These are phyloP conservation scores for Polia nebulosa DNA, from an alignment of 2,888 invertebrate genomes.

Conservation along the genomic window DNA sequence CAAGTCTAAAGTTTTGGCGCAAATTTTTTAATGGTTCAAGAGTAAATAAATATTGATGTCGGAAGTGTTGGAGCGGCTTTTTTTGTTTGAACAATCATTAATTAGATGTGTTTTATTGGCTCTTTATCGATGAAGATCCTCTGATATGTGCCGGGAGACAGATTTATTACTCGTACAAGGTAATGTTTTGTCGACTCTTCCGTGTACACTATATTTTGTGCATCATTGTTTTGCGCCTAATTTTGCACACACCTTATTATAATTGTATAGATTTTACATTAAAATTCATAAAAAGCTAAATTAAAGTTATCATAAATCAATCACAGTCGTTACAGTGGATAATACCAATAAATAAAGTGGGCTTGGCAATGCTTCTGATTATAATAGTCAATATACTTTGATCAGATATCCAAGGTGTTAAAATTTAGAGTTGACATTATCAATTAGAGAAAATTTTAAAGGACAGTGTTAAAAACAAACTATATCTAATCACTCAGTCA, in stretches of 20 bases:
- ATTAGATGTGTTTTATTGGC: constrained; percentile 86
- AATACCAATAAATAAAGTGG: constrained; percentile 41
- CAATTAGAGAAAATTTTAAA: neutral
- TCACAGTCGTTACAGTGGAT: constrained; percentile 31
- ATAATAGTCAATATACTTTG: constrained; percentile 29
- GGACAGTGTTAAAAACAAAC: constrained; percentile 8
- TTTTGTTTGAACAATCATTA: constrained; percentile 86
- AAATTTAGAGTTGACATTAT: constrained; percentile 2
- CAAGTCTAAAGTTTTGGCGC: constrained; percentile 75
- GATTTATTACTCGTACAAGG: constrained; percentile 86
- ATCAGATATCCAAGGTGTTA: constrained; percentile 13
- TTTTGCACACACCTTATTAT: constrained; percentile 64
- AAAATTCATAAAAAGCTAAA: constrained; percentile 33
- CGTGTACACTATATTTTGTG: constrained; percentile 75
- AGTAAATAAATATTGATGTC: constrained; percentile 82
- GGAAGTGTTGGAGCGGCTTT: constrained; percentile 81
- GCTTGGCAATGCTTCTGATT: constrained; percentile 45
- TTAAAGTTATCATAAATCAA: constrained; percentile 59
- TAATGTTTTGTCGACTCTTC: constrained; percentile 82
- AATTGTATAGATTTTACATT: constrained; percentile 43
- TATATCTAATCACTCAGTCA: constrained; percentile 28
- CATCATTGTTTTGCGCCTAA: constrained; percentile 74
- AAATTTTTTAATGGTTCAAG: constrained; percentile 78
- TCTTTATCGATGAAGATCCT: constrained; percentile 82
- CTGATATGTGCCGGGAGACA: constrained; percentile 85